Base-by-base conservation (phyloP, 1,140 invertebrate genomes). In the Steinernema feltiae region DNA sequence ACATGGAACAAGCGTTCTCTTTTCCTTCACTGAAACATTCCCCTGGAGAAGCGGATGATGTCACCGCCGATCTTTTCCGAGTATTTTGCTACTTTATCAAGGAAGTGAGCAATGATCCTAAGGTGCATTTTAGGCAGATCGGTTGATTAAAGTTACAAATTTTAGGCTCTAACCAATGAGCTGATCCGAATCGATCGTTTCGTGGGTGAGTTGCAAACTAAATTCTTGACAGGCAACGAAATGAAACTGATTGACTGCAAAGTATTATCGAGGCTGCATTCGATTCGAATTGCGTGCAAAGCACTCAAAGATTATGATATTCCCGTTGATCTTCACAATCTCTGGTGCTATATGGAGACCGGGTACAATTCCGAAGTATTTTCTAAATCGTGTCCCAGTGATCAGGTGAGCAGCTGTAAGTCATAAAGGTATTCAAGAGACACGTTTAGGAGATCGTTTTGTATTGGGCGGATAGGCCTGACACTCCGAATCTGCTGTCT, bases 61-160 rank as follows among this genome's bases (percentile, higher is more conserved):
- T 69, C 32, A 74, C 73, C 0, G 73, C 73, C 29, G 73, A 74
- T 27, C 30, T 74, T 7, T 74, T 74, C 30, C 73, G 73, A 7
- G 73, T 69, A 1, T 74, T 74, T 29, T 74, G 73, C n/a, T 74
- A 24, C 24, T 74, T 74, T 32, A 74, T 74, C 46, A 74, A 74
- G 35, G 48, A 74, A 31, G 73, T 74, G 1, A 74, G 69, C 24
- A 74, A 74, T 30, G 73, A 74, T 31, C 73, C 73, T 15, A 74
- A 74, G 73, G 70, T 72, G 21, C 18, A 31, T 18, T 21, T 32
- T 32, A 70, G 1, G 30, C 1, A 30, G 27, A n/a, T 41, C 35
- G 18, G 35, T 17, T n/a, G 0, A 72, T 35, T 32, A 27, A 15
- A 63, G 7, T 7, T 63, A 15, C 24, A 17, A 15, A 63, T 63